phyloP scores from a whole-genome alignment of 2,113 vertebrate genomes.

The Vicugna pacos region DNA sequence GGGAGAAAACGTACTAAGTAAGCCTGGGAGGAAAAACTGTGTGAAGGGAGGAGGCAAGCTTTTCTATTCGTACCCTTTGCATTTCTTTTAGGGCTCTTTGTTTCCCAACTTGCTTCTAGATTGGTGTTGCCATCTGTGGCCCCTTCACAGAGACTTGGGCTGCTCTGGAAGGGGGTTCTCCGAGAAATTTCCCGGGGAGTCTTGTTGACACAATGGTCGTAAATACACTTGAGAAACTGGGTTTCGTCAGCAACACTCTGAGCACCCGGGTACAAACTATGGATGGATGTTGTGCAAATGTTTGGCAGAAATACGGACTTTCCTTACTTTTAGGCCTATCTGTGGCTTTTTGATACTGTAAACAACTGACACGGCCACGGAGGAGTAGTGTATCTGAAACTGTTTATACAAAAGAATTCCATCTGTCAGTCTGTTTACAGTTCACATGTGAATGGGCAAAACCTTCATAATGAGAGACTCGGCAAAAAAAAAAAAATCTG shows the following conservation, averaged over 20 bases:
- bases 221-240: constrained; percentile 77
- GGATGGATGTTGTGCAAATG: constrained; percentile 86
- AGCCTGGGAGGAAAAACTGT: not conserved
- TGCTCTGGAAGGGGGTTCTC: not conserved
- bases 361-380: constrained; percentile 87
- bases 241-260: constrained; percentile 79
- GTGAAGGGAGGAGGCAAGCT: no score
- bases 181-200: constrained; percentile 13
- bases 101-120: not conserved
- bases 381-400: constrained; percentile 87
- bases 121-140: not conserved
- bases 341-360: constrained; percentile 88
- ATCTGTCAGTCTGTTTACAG: constrained; percentile 89
- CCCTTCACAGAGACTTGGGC: not conserved
- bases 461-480: constrained; percentile 84
- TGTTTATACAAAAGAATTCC: constrained; percentile 89
- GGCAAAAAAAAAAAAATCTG: constrained; percentile 48
- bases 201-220: constrained; percentile 47
- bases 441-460: constrained; percentile 87
- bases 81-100: not conserved
- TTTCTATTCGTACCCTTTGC: not conserved
- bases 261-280: constrained; percentile 76
- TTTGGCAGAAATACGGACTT: constrained; percentile 86
- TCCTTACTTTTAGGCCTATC: constrained; percentile 87
- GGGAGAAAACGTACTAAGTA: not conserved